phyloP scores from a whole-genome alignment of 2,888 invertebrate species.

The Rhagophthalmus giganteus region DNA sequence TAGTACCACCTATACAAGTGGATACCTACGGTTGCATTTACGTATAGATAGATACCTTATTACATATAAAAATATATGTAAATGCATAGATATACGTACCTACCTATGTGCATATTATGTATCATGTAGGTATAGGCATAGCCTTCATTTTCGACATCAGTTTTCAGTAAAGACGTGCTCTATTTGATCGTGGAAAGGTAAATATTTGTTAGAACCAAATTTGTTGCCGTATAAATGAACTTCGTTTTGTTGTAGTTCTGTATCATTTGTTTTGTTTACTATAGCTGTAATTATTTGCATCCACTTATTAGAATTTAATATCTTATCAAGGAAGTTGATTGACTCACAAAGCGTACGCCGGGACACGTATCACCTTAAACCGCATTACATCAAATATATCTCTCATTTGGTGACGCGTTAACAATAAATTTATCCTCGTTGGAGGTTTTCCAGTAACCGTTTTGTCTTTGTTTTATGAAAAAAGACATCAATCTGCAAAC shows the following conservation, averaged over 20 bases:
- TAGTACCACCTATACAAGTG: too few species aligned
- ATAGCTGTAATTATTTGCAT: constrained; percentile 26
- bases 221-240: constrained; percentile 22
- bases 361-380: constrained; percentile 26
- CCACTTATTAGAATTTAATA: constrained; percentile 19
- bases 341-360: constrained; percentile 18
- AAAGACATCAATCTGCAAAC: constrained; percentile 26
- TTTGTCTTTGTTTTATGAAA: constrained; percentile 27
- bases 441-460: constrained; percentile 28
- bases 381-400: constrained; percentile 15
- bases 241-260: constrained; percentile 25
- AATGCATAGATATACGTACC: too few species aligned
- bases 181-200: neutral
- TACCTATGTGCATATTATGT: too few species aligned
- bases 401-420: constrained; percentile 18
- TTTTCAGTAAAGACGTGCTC: constrained; percentile 1
- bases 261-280: constrained; percentile 22
- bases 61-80: too few species aligned
- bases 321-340: constrained; percentile 29
- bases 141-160: too few species aligned
- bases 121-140: too few species aligned
- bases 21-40: too few species aligned
- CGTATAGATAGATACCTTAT: too few species aligned
- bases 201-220: constrained; percentile 20
- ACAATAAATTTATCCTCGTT: constrained; percentile 27